These are phyloP conservation scores for Ophion obscuratus DNA, from an alignment of 2,888 invertebrate species.

Conservation along the genomic window DNA sequence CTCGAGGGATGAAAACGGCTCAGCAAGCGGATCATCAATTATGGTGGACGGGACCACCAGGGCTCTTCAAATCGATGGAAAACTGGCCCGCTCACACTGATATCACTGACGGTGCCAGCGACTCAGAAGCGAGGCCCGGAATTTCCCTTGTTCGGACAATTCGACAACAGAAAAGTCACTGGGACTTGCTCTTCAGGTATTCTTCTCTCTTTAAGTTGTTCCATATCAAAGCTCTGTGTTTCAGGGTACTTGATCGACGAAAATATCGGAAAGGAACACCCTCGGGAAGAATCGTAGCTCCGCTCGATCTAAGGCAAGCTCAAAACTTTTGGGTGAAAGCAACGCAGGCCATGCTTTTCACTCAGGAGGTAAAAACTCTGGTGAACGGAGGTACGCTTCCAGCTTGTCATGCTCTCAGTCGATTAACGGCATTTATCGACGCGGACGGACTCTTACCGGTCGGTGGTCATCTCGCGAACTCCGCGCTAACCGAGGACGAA, in stretches of 20 bases:
- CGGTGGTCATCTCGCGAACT: conserved; percentile 53
- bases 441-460: no score
- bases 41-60: neutral
- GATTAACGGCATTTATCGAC: no score
- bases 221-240: conserved; percentile 6
- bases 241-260: neutral
- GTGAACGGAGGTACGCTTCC: no score
- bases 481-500: conserved; percentile 25
- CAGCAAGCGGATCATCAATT: neutral
- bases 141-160: neutral
- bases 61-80: neutral
- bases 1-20: neutral
- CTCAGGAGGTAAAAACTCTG: no score
- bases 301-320: neutral
- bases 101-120: neutral
- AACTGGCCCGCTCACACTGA: conserved; percentile 18
- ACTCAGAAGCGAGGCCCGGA: neutral
- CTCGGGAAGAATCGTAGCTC: neutral
- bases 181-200: conserved; percentile 9
- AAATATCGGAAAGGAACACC: no score
- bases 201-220: conserved; percentile 12
- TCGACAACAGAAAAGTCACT: neutral
- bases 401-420: no score
- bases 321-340: conserved; percentile 30
- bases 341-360: conserved; percentile 1